Percentiles rank a stretch among this genome's conserved stretches.
Evolutionary conservation across 2,888 invertebrate genomes (phyloP).

Genomic region (Mongoloraphidia duomilia): DNA sequence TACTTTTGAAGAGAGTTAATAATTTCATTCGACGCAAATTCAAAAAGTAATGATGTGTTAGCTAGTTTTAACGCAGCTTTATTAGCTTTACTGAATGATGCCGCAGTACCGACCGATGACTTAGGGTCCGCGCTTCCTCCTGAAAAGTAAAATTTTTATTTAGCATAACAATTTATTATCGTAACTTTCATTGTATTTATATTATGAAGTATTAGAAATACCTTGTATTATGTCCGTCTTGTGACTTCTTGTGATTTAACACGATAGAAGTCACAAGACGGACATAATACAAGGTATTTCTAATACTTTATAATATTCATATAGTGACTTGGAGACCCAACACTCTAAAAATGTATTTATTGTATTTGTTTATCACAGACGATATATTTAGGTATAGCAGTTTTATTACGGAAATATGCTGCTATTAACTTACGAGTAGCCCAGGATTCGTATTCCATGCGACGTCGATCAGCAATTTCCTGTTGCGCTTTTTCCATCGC

Average conservation of each 20-base stretch:
- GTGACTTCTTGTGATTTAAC: too few species aligned
- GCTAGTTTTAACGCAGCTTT: conserved; percentile 67
- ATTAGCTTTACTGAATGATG: conserved; percentile 82
- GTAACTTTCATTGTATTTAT: neutral
- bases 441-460: conserved; percentile 72
- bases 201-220: too few species aligned
- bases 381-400: too few species aligned
- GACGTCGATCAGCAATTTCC: conserved; percentile 57
- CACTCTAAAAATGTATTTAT: too few species aligned
- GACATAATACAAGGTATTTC: too few species aligned
- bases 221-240: too few species aligned
- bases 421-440: conserved; percentile 40
- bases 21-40: conserved; percentile 77
- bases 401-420: too few species aligned
- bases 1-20: conserved; percentile 50
- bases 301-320: too few species aligned
- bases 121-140: conserved; percentile 74
- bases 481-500: conserved; percentile 69
- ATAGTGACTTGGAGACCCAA: too few species aligned
- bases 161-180: neutral
- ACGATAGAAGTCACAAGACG: too few species aligned
- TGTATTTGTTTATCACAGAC: too few species aligned
- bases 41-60: conserved; percentile 73
- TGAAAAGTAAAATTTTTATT: conserved; percentile 22
- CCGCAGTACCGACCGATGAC: conserved; percentile 74